A percentile compares a stretch with the other conserved stretches of the same genome.
These are phyloP conservation scores for Dicrostonyx torquatus DNA, from an alignment of 2,797 vertebrate genomes.

Conservation along the genomic window DNA sequence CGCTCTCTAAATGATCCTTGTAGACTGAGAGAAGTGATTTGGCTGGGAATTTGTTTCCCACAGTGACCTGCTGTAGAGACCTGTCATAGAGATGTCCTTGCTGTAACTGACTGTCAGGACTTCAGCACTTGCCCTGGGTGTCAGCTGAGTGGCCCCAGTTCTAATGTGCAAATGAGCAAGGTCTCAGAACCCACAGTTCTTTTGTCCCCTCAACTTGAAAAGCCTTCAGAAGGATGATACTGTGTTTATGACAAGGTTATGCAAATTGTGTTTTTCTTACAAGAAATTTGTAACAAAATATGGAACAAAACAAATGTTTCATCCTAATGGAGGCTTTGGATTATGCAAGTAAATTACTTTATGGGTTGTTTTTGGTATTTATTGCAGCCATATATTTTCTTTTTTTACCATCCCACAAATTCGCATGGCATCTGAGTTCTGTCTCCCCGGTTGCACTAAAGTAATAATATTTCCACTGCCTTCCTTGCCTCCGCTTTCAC, in stretches of 20 bases:
- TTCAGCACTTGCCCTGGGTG: neutral
- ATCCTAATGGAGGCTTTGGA: conserved; percentile 14
- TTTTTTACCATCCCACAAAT: neutral
- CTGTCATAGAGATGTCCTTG: neutral
- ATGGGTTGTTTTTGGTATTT: neutral
- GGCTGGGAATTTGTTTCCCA: conserved; percentile 10
- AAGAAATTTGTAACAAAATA: conserved; percentile 33
- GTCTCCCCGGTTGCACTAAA: neutral
- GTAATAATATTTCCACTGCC: neutral
- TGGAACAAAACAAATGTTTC: conserved; percentile 15
- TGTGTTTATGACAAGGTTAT: neutral
- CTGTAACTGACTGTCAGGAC: neutral
- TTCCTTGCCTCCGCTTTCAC: neutral
- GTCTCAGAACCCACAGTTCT: neutral
- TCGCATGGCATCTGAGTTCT: neutral
- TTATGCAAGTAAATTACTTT: conserved; percentile 36
- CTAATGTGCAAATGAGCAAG: neutral
- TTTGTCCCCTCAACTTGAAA: conserved; percentile 33
- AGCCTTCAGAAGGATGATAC: conserved; percentile 38
- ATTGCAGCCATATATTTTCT: neutral
- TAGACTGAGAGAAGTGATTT: conserved; percentile 39
- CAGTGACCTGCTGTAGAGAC: neutral
- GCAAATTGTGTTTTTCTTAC: conserved; percentile 6
- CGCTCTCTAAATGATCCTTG: neutral
- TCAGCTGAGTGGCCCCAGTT: neutral